Evolutionary conservation across 2,113 vertebrate genomes (phyloP).

Genomic region (Podiceps cristatus): DNA sequence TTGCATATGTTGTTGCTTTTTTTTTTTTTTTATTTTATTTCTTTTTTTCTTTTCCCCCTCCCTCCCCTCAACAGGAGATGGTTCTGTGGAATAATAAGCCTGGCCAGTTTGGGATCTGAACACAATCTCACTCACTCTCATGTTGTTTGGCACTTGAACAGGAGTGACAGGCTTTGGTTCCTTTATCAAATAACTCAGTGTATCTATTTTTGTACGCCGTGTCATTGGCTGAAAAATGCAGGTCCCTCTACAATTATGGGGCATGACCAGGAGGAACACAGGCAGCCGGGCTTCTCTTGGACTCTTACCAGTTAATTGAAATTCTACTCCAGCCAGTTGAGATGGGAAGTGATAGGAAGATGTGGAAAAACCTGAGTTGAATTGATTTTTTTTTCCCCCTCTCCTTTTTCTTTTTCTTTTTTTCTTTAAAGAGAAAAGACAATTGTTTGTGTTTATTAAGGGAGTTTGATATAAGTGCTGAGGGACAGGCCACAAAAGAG

Average conservation of each 20-base stretch:
- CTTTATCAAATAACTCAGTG: slow-evolving; percentile 75
- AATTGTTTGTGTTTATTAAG: slow-evolving; percentile 53
- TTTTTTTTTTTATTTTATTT: not conserved
- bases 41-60: too few relatives aligned
- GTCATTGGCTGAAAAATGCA: slow-evolving; percentile 75
- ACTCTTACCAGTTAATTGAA: slow-evolving; percentile 72
- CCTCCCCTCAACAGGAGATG: not conserved
- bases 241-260: slow-evolving; percentile 74
- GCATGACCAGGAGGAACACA: slow-evolving; percentile 72
- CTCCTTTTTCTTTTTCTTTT: not conserved
- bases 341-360: slow-evolving; percentile 74
- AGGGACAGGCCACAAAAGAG: not conserved
- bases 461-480: not conserved
- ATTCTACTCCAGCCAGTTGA: slow-evolving; percentile 69
- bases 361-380: slow-evolving; percentile 68
- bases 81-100: slow-evolving; percentile 27
- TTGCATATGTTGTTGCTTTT: not conserved
- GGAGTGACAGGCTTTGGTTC: slow-evolving; percentile 67
- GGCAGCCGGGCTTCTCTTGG: slow-evolving; percentile 55
- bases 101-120: slow-evolving; percentile 47
- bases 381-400: slow-evolving; percentile 32
- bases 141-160: slow-evolving; percentile 71
- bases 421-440: not conserved
- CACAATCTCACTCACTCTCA: slow-evolving; percentile 44
- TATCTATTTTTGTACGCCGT: slow-evolving; percentile 78